Conservation (phyloP, 2,797 vertebrate species). For the Anableps anableps region DNA sequence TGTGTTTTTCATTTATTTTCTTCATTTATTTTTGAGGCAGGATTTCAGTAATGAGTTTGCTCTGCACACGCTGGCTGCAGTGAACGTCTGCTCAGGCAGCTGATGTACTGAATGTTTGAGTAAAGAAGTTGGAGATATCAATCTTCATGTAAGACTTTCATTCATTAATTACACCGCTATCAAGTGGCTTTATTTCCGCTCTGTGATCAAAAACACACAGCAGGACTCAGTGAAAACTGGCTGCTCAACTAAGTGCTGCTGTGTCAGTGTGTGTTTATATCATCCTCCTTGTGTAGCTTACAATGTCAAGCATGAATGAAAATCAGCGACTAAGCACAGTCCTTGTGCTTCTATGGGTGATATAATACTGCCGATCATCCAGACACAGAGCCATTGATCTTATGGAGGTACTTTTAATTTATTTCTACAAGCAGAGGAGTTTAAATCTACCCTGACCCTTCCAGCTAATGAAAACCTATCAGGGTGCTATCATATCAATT, state of each 20-base stretch:
- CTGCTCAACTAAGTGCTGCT: neutral
- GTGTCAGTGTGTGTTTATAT: constrained; percentile 13
- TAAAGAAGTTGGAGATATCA: neutral
- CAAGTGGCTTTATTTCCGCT: neutral
- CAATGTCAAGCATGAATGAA: constrained; percentile 7
- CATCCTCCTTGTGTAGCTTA: constrained; percentile 1
- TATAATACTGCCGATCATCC: constrained; percentile 1
- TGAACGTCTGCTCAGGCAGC: neutral
- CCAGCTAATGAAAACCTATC: neutral
- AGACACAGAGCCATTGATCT: neutral
- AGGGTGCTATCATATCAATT: neutral
- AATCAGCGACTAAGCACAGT: neutral
- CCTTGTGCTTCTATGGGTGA: neutral
- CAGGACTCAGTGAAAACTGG: neutral
- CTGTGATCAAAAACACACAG: constrained; percentile 3
- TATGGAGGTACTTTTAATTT: neutral
- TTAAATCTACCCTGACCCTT: constrained; percentile 16
- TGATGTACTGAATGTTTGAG: neutral
- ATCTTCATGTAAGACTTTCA: neutral
- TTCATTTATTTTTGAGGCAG: neutral
- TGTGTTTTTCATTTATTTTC: neutral
- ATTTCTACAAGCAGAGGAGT: constrained; percentile 4
- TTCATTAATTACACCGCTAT: constrained; percentile 8
- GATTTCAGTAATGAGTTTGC: neutral
- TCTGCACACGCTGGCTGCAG: neutral